Evolutionary conservation across 2,888 invertebrate species (phyloP).

Genomic region (Neria commutata): DNA sequence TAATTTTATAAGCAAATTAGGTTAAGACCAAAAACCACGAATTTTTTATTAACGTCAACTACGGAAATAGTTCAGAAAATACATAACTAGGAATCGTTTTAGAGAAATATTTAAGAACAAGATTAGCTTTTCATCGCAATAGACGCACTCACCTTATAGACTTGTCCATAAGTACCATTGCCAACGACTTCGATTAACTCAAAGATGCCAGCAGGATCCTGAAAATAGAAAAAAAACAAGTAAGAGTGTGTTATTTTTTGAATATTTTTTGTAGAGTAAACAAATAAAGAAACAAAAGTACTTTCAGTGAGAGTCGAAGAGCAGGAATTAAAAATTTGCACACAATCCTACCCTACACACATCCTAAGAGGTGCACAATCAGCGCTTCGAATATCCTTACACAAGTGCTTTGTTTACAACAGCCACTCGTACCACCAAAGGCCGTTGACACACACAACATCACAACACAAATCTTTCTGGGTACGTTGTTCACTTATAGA

Average conservation of each 20-base stretch:
- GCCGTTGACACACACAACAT: constrained; percentile 8
- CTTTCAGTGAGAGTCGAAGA: too few species aligned
- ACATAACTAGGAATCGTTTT: neutral
- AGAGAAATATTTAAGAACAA: neutral
- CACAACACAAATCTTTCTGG: constrained; percentile 5
- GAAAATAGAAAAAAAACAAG: constrained; percentile 62
- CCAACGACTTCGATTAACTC: constrained; percentile 99
- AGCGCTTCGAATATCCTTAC: neutral
- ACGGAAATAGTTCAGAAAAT: neutral
- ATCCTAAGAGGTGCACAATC: neutral
- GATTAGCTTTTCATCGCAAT: neutral
- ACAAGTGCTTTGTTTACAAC: neutral
- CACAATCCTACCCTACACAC: neutral
- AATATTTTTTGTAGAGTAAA: too few species aligned
- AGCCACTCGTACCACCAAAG: neutral
- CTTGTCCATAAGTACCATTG: constrained; percentile 99
- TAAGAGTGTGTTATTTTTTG: constrained; percentile 2
- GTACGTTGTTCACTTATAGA: too few species aligned
- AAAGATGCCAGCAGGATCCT: constrained; percentile 99
- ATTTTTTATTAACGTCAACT: neutral
- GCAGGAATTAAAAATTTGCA: too few species aligned
- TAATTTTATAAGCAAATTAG: too few species aligned
- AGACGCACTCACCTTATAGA: constrained; percentile 84
- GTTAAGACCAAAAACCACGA: neutral
- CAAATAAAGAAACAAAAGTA: neutral